Base-by-base conservation (phyloP, 2,797 vertebrate species). In the Jordanella pulchra region DNA sequence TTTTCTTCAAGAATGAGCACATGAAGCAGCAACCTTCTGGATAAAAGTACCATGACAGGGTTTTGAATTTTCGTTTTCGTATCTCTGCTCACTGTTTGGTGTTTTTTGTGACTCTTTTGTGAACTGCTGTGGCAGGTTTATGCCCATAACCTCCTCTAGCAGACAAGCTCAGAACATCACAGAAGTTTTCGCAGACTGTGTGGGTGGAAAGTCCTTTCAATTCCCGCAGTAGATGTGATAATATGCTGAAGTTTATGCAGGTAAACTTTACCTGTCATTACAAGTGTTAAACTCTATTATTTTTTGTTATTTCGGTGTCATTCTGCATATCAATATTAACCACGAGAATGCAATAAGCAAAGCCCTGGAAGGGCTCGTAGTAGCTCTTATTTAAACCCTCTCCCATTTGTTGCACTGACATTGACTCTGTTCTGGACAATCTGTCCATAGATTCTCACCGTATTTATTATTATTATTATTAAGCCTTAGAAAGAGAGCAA, bases 1-100 rank as follows among this genome's bases (percentile, higher is more conserved):
- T 90, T 94, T 89, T 96, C 94, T 95, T 90, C 88, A 93, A 96
- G 94, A 97, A 95, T 94, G 94, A 96, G 95, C 93, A 92, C 93
- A 92, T 84, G 82, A 88, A 91, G 90, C 89, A 91, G 90, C 89
- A 85, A 84, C 84, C 88, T 91, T 86, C 82, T 82, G 82, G 87
- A 77, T 89, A 92, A 86, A 93, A 93, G 84, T 93, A 89, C 87
- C 90, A 75, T 81, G 75, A 88, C 81, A 25, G 65, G 79, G 85
- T 79, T 86, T 75, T 86, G 83, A 76, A 78, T 72, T 70, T 77
- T 77, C 83, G 71, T 85, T 85, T 88, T 87, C 86, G 73, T 87
- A 81, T 83, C 93, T 93, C 81, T 90, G 89, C 94, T 95, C 87
- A 94, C 92, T 94, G 93, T 94, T 94, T 39, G 77, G 86, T 95